Evolutionary conservation across 2,888 invertebrate species (phyloP).

Genomic region (Diplolepis rosae): DNA sequence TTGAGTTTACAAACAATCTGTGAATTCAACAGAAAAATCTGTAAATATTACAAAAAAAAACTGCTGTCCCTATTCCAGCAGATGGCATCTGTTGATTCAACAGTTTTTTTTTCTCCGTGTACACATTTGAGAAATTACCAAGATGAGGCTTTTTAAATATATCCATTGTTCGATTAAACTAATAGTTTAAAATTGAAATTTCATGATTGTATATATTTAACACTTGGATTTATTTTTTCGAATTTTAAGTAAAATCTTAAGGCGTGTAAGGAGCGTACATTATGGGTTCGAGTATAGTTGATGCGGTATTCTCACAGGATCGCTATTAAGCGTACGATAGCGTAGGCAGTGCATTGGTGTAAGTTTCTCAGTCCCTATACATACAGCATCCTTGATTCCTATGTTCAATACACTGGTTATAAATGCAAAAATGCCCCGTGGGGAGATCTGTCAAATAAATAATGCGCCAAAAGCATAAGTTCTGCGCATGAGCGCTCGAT

Average conservation of each 20-base stretch:
- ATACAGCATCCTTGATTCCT: slow-evolving; percentile 2
- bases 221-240: too few species aligned
- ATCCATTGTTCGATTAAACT: too few species aligned
- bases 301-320: slow-evolving; percentile 36
- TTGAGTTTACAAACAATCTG: too few species aligned
- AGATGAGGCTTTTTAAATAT: too few species aligned
- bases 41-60: too few species aligned
- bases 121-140: too few species aligned
- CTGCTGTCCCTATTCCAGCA: too few species aligned
- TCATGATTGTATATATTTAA: too few species aligned
- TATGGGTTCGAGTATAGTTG: slow-evolving; percentile 35
- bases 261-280: background rate
- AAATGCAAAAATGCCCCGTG: slow-evolving; percentile 51
- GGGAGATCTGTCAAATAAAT: slow-evolving; percentile 58
- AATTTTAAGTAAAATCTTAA: background rate
- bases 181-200: too few species aligned
- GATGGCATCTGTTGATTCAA: too few species aligned
- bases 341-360: slow-evolving; percentile 4
- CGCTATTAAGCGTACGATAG: slow-evolving; percentile 23
- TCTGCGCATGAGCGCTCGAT: slow-evolving; percentile 35
- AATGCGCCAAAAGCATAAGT: slow-evolving; percentile 52
- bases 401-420: slow-evolving; percentile 34
- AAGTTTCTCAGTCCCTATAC: background rate
- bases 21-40: too few species aligned
- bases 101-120: too few species aligned